Evolutionary conservation across 2,113 vertebrate genomes (phyloP).

Genomic region (Psilopsiagon aymara): DNA sequence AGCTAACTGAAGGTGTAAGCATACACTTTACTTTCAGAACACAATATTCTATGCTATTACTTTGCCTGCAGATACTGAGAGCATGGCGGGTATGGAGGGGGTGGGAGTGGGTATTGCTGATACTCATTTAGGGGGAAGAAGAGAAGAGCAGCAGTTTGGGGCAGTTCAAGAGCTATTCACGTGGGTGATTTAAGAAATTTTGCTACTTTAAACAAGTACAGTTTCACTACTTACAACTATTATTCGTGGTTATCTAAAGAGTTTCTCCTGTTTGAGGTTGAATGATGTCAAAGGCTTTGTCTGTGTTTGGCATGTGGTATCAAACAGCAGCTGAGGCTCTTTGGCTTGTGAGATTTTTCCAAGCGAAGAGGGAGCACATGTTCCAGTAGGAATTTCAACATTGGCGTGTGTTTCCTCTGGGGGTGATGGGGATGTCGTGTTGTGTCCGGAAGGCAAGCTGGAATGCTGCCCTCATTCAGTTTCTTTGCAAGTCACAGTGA

Average conservation of each 20-base stretch:
- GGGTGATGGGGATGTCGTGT: constrained; percentile 40
- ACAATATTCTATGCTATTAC: not conserved
- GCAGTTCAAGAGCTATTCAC: not conserved
- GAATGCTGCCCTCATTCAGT: constrained; percentile 17
- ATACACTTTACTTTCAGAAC: not conserved
- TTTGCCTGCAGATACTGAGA: not conserved
- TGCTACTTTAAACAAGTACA: not conserved
- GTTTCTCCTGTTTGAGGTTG: constrained; percentile 19
- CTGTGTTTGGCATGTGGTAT: constrained; percentile 4
- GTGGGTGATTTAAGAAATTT: not conserved
- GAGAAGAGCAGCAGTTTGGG: not conserved
- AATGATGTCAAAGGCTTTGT: constrained; percentile 12
- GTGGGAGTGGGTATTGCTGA: not conserved
- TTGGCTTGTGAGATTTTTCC: constrained; percentile 4
- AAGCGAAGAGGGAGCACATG: constrained; percentile 12
- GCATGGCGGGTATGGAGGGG: not conserved
- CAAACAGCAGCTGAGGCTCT: constrained; percentile 40
- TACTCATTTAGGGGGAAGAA: not conserved
- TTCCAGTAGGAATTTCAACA: constrained; percentile 17
- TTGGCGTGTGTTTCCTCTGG: constrained; percentile 1
- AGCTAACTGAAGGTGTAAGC: not conserved
- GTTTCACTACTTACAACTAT: not conserved
- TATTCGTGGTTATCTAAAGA: not conserved
- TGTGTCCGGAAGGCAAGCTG: constrained; percentile 13
- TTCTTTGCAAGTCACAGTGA: not conserved